Evolutionary conservation across 2,113 vertebrate species (phyloP).

Genomic region (Alexandromys fortis): DNA sequence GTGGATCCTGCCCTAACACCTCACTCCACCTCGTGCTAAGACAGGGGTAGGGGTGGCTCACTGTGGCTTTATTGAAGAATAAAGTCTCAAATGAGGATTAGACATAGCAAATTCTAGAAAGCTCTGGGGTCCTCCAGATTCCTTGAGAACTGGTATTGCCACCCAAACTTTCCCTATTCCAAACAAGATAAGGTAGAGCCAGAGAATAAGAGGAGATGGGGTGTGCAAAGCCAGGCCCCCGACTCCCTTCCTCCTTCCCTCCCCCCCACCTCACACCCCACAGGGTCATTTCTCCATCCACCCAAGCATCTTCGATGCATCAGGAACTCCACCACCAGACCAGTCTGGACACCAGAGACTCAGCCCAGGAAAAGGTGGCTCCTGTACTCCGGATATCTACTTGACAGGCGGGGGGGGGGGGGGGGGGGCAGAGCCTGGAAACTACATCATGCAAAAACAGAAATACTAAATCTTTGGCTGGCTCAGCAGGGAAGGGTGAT

Average conservation of each 20-base stretch:
- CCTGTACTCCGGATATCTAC: neutral
- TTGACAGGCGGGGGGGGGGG: neutral
- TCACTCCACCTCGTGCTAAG: neutral
- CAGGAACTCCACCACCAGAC: no score
- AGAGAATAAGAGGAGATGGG: fast-evolving
- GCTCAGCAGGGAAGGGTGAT: neutral
- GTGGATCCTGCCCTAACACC: neutral
- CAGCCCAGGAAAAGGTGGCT: neutral
- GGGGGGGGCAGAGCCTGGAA: neutral
- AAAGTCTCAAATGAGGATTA: neutral
- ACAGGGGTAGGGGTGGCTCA: neutral
- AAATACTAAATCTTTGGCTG: neutral
- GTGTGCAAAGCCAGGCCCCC: neutral
- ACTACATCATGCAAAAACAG: neutral
- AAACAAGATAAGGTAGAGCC: neutral
- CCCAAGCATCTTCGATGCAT: neutral
- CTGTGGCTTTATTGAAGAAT: neutral
- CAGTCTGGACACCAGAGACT: neutral
- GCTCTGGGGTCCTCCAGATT: neutral
- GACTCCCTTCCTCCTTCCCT: neutral
- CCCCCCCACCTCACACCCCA: neutral
- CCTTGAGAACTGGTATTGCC: neutral
- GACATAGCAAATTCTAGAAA: neutral
- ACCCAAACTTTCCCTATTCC: neutral
- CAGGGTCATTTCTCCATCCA: neutral